A percentile compares a stretch with the other conserved stretches of the same genome.
phyloP scores from a whole-genome alignment of 2,888 invertebrate genomes.

The Drosophila multiciliata region DNA sequence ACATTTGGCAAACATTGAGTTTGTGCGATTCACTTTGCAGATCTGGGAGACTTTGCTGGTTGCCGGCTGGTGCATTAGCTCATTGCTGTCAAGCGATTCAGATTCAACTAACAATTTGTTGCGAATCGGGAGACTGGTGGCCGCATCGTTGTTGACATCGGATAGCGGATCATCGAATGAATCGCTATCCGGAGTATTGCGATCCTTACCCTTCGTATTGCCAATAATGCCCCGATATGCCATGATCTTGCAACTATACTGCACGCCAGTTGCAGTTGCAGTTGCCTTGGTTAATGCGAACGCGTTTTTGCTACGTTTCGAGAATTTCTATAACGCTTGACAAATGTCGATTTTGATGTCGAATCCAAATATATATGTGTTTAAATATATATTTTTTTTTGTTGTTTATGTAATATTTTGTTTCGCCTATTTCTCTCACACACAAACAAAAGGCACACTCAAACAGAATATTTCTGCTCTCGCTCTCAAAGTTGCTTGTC shows the following conservation, averaged over 20 bases:
- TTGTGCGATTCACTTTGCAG: neutral
- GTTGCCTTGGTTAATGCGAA: slow-evolving; percentile 1
- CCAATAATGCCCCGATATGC: slow-evolving; percentile 66
- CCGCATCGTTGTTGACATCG: slow-evolving; percentile 11
- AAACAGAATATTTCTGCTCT: neutral
- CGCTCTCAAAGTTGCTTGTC: neutral
- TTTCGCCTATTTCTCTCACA: slow-evolving; percentile 12
- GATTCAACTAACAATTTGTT: neutral
- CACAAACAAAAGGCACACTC: neutral
- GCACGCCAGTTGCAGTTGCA: too few species aligned
- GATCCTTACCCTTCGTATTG: slow-evolving; percentile 24
- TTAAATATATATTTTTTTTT: neutral
- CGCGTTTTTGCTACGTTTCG: slow-evolving; percentile 1
- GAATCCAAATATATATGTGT: neutral
- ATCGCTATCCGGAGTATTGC: slow-evolving; percentile 44
- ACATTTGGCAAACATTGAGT: neutral
- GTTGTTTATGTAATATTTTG: slow-evolving; percentile 44
- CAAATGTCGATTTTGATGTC: slow-evolving; percentile 18
- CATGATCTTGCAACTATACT: slow-evolving; percentile 35
- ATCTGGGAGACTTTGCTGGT: neutral
- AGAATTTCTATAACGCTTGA: slow-evolving; percentile 26
- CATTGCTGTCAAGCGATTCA: neutral
- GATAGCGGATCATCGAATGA: slow-evolving; percentile 52
- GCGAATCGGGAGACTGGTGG: slow-evolving; percentile 3
- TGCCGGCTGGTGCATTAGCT: neutral